phyloP scores from a whole-genome alignment of 2,888 invertebrate genomes.

The Ypsolopha scabrella region DNA sequence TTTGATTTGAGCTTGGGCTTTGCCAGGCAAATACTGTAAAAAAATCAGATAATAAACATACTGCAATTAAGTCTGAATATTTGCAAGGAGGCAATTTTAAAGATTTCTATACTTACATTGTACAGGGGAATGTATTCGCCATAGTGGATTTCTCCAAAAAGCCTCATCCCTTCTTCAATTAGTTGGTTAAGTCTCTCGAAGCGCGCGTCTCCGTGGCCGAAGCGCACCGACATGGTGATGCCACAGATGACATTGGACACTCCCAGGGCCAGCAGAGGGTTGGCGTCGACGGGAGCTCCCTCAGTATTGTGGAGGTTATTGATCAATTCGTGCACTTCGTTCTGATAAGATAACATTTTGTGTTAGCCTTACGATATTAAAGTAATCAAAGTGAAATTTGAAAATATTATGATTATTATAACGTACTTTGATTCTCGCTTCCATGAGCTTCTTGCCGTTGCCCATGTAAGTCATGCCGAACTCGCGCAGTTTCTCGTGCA shows the following conservation, averaged over 20 bases:
- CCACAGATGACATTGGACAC: conserved; percentile 93
- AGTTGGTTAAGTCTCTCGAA: conserved; percentile 85
- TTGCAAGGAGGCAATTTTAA: no score
- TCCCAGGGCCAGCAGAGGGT: conserved; percentile 81
- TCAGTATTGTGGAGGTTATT: conserved; percentile 72
- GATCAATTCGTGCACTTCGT: conserved; percentile 82
- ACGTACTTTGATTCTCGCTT: conserved; percentile 85
- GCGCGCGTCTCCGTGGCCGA: conserved; percentile 80
- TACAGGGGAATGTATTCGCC: conserved; percentile 88
- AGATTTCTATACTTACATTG: conserved; percentile 46
- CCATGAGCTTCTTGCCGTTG: conserved; percentile 84
- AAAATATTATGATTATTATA: neutral
- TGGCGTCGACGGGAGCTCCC: conserved; percentile 79
- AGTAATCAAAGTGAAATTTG: neutral
- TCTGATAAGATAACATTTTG: conserved; percentile 49
- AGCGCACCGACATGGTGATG: conserved; percentile 89
- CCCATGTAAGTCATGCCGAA: conserved; percentile 92
- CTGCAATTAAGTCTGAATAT: no score
- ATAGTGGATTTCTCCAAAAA: conserved; percentile 86
- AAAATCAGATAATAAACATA: conserved; percentile 7
- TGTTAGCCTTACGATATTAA: neutral
- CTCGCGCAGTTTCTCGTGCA: conserved; percentile 85
- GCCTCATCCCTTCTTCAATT: conserved; percentile 92
- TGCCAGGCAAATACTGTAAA: conserved; percentile 71
- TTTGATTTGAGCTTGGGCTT: conserved; percentile 72